These are phyloP conservation scores for Otocyon megalotis DNA, from an alignment of 2,113 vertebrate species.

Conservation along the genomic window DNA sequence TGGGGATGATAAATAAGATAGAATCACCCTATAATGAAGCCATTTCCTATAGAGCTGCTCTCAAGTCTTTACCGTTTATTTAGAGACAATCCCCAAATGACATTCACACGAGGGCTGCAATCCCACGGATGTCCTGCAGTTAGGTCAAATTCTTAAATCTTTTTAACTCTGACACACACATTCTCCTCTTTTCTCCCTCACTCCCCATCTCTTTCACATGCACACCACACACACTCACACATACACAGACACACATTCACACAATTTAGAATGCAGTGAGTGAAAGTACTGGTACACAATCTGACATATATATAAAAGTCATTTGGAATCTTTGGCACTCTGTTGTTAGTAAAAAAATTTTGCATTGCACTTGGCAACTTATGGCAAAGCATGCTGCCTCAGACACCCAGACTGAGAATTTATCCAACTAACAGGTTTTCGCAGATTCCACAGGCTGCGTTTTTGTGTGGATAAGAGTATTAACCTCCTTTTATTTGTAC, in stretches of 20 bases:
- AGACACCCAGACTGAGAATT: neutral
- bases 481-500: conserved; percentile 68
- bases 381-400: neutral
- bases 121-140: neutral
- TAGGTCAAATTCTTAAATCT: conserved; percentile 11
- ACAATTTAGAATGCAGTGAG: conserved; percentile 10
- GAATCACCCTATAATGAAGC: neutral
- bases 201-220: too few species aligned
- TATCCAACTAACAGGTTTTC: conserved; percentile 37
- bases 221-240: neutral
- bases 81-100: neutral
- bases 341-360: conserved; percentile 19
- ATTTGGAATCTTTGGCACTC: conserved; percentile 5
- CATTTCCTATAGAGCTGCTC: neutral
- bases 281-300: conserved; percentile 22
- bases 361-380: neutral
- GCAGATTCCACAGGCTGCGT: conserved; percentile 33
- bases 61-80: conserved; percentile 32
- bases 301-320: conserved; percentile 39
- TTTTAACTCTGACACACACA: neutral
- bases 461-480: conserved; percentile 60
- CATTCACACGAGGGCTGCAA: neutral
- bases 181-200: neutral
- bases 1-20: neutral
- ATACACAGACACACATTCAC: neutral